Conservation (phyloP, 2,113 vertebrate species). For the Dasyornis broadbenti region DNA sequence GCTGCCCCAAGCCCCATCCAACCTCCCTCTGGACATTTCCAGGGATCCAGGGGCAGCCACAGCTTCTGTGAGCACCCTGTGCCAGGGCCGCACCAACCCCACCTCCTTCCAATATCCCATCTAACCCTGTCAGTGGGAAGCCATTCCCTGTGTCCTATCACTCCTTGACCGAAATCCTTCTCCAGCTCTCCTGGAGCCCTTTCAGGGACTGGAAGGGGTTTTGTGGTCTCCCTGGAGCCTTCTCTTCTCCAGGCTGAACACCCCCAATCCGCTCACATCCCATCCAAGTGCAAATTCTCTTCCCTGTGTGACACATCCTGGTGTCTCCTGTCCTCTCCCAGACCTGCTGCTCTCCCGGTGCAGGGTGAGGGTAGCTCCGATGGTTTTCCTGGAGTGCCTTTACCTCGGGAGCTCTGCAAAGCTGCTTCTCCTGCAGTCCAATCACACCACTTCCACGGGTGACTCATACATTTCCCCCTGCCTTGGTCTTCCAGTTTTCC, state of each 20-base stretch:
- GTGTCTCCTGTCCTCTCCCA: neutral
- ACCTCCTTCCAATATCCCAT: neutral
- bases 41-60: neutral
- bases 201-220: neutral
- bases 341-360: neutral
- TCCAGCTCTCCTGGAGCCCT: neutral
- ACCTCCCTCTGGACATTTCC: fast-evolving
- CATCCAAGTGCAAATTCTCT: neutral
- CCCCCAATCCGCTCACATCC: neutral
- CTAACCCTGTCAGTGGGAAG: neutral
- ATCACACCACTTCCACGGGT: neutral
- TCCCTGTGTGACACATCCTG: neutral
- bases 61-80: neutral
- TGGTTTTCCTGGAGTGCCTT: neutral
- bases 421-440: neutral
- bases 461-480: conserved; percentile 24
- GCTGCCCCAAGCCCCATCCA: fast-evolving
- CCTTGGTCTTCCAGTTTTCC: conserved; percentile 42
- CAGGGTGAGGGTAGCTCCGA: neutral
- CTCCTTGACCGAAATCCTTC: neutral
- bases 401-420: neutral
- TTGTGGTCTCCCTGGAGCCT: neutral
- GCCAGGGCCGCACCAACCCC: fast-evolving
- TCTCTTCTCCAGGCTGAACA: neutral
- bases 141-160: neutral